Conservation (phyloP, 2,888 invertebrate species). For the Uloborus plumipes region DNA sequence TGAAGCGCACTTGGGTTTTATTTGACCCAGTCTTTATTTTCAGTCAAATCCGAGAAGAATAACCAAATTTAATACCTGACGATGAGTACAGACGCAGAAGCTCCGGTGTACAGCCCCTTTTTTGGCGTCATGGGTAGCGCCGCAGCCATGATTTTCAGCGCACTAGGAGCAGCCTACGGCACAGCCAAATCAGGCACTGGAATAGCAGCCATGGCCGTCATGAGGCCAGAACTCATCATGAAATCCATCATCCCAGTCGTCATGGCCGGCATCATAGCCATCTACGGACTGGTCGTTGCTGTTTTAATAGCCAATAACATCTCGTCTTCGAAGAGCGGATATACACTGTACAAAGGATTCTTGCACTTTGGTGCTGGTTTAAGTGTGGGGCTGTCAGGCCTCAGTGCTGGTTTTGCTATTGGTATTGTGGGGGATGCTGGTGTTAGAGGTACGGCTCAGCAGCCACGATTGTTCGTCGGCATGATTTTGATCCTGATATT, state of each 20-base stretch:
- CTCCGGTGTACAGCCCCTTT: no score
- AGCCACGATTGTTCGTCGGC: slow-evolving; percentile 99
- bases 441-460: slow-evolving; percentile 98
- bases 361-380: slow-evolving; percentile 97
- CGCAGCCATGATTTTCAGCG: no score
- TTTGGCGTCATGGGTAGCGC: no score
- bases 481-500: slow-evolving; percentile 99
- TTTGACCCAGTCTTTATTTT: no score
- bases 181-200: slow-evolving; percentile 99
- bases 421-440: slow-evolving; percentile 99
- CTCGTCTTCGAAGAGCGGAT: slow-evolving; percentile 74
- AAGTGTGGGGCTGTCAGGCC: slow-evolving; percentile 95
- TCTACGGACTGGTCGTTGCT: slow-evolving; percentile 99
- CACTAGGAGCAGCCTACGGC: slow-evolving; percentile 99
- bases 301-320: slow-evolving; percentile 95
- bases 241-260: slow-evolving; percentile 99
- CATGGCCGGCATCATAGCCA: slow-evolving; percentile 99
- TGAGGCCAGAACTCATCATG: slow-evolving; percentile 99
- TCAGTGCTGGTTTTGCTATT: slow-evolving; percentile 99
- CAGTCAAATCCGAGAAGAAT: no score
- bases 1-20: no score
- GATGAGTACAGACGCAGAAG: no score
- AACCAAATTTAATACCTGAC: no score
- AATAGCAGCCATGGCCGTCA: slow-evolving; percentile 99
- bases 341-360: slow-evolving; percentile 92